These are phyloP conservation scores for Furcula furcula DNA, from an alignment of 2,888 invertebrate genomes.

Conservation along the genomic window DNA sequence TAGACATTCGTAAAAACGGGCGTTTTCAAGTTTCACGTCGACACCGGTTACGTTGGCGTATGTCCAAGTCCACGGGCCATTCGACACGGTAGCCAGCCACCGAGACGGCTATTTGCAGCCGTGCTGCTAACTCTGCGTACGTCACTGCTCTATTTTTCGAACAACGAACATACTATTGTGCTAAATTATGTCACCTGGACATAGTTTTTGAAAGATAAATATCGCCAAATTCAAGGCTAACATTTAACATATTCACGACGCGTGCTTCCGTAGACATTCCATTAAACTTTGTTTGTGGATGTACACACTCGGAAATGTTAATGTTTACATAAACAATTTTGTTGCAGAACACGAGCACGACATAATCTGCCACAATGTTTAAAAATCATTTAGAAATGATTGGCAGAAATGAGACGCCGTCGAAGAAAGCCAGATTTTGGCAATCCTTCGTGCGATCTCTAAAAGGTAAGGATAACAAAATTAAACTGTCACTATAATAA, in stretches of 20 bases:
- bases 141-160: conserved; percentile 78
- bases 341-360: conserved; percentile 89
- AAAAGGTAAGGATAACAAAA: conserved; percentile 85
- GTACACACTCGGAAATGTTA: neutral
- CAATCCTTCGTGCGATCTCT: conserved; percentile 95
- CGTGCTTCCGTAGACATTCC: conserved; percentile 5
- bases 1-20: conserved; percentile 73
- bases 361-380: conserved; percentile 90
- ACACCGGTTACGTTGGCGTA: conserved; percentile 56
- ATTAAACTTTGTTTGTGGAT: neutral
- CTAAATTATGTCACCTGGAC: conserved; percentile 71
- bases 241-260: conserved; percentile 21
- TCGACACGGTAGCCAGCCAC: conserved; percentile 65
- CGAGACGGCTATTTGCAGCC: conserved; percentile 68
- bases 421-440: conserved; percentile 97
- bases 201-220: conserved; percentile 40
- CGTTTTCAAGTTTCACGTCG: conserved; percentile 68
- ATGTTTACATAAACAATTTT: conserved; percentile 29
- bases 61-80: conserved; percentile 65
- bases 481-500: too few species aligned
- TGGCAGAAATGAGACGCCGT: conserved; percentile 94
- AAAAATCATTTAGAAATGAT: conserved; percentile 96
- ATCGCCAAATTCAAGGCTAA: conserved; percentile 53
- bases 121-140: conserved; percentile 63
- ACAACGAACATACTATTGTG: conserved; percentile 60